Evolutionary conservation across 2,797 vertebrate genomes (phyloP), one percentile per base, ranked within the genome.

Genomic region (Chelon auratus): DNA sequence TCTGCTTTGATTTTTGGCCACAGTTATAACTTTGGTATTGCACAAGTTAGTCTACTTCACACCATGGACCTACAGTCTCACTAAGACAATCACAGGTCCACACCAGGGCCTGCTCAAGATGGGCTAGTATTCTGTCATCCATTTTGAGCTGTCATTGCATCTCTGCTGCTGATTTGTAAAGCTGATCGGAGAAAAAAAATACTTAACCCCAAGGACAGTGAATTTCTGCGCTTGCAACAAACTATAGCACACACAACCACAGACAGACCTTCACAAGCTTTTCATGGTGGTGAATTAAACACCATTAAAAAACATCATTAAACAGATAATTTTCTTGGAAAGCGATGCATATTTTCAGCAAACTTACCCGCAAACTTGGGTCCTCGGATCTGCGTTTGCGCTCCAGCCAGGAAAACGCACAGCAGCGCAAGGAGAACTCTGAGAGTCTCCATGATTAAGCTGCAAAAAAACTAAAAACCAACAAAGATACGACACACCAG

Each of bases 361-460:
- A 77, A 92, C 91, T 91, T 76, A 93, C 92, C 92, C 53, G 50
- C 30, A 82, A 85, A 81, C 20, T 0, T 82, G 59, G 24, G 3
- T 65, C 1, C 51, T 43, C 50, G 3, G 59, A 4, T 2, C 62
- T 70, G 65, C 60, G 42, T 14, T 68, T 90, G 89, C 73, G 80
- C 86, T 56, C 67, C 84, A 22, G 82, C 63, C 77, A 83, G 52
- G 33, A 84, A 55, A 60, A 80, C 84, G 90, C 90, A 92, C 76
- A 92, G 77, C 62, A 93, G 78, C 70, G 77, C 82, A 5, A 92
- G 70, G 87, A 93, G 91, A 87, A 59, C 13, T 71, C 71, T 58
- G 33, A 90, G 67, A 72, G 90, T 73, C 89, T 78, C 91, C 92
- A 93, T 93, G 67, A 58, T 70, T 24, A 10, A 75, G 75, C 66